Conservation (phyloP, 2,797 vertebrate genomes). For the Falco concolor region DNA sequence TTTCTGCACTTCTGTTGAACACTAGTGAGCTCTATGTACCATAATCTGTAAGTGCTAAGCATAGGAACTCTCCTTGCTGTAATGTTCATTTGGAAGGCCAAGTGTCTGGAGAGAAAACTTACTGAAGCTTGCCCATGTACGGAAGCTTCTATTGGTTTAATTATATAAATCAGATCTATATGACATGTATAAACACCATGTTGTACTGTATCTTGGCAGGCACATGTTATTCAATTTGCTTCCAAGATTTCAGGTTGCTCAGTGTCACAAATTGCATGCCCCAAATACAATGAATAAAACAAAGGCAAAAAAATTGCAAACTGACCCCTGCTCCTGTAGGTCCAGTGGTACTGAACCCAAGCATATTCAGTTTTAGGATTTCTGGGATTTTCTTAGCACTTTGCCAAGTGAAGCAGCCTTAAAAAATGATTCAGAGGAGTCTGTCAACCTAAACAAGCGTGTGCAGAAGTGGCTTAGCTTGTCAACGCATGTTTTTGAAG, state of each 20-base stretch:
- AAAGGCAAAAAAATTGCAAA: neutral
- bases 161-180: constrained; percentile 43
- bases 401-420: neutral
- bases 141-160: constrained; percentile 11
- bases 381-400: neutral
- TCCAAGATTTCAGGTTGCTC: constrained; percentile 37
- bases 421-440: neutral
- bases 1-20: neutral
- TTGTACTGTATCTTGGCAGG: neutral
- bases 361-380: neutral
- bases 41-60: neutral
- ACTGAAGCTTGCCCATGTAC: neutral
- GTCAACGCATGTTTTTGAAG: neutral
- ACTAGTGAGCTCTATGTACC: neutral
- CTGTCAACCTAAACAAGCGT: neutral
- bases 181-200: constrained; percentile 19
- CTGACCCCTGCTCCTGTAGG: fast-evolving
- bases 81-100: neutral
- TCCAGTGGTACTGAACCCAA: neutral
- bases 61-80: neutral
- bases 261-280: neutral
- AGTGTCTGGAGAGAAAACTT: neutral
- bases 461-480: neutral
- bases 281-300: neutral
- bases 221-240: neutral